These are phyloP conservation scores for Merodon equestris DNA, from an alignment of 2,888 invertebrate genomes.

Conservation along the genomic window DNA sequence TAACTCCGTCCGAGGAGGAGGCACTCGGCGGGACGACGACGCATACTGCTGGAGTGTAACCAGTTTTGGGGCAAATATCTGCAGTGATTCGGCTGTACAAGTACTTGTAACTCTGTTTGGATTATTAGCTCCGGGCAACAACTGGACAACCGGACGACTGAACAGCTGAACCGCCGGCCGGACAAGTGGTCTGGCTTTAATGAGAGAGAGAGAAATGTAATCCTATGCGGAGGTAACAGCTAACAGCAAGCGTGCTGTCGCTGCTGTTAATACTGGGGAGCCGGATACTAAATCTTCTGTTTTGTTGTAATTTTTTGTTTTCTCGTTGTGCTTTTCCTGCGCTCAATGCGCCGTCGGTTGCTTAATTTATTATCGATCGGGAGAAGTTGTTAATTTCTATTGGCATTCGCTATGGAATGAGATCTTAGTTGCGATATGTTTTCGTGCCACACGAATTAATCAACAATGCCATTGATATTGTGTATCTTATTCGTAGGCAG, in stretches of 20 bases:
- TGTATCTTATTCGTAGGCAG: no score
- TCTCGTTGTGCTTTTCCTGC: conserved; percentile 3
- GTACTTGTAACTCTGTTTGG: conserved; percentile 20
- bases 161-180: no score
- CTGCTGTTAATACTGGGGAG: neutral
- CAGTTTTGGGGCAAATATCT: conserved; percentile 62
- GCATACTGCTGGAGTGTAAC: conserved; percentile 56
- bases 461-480: conserved; percentile 54
- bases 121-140: conserved; percentile 26
- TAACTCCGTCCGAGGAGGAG: conserved; percentile 49
- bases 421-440: conserved; percentile 64
- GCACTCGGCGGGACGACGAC: conserved; percentile 50
- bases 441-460: conserved; percentile 66
- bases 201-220: conserved; percentile 54
- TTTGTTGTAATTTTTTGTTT: neutral
- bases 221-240: conserved; percentile 56
- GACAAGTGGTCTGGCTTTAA: conserved; percentile 24
- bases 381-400: conserved; percentile 68
- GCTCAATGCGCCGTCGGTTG: conserved; percentile 25
- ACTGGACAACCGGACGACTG: no score
- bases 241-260: conserved; percentile 13
- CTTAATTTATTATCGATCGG: conserved; percentile 64
- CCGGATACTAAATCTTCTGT: conserved; percentile 10
- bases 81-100: conserved; percentile 42
- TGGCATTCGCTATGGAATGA: conserved; percentile 64